Evolutionary conservation across 2,113 vertebrate genomes (phyloP), one percentile per base, ranked within the genome.

Genomic region (Callospermophilus lateralis): DNA sequence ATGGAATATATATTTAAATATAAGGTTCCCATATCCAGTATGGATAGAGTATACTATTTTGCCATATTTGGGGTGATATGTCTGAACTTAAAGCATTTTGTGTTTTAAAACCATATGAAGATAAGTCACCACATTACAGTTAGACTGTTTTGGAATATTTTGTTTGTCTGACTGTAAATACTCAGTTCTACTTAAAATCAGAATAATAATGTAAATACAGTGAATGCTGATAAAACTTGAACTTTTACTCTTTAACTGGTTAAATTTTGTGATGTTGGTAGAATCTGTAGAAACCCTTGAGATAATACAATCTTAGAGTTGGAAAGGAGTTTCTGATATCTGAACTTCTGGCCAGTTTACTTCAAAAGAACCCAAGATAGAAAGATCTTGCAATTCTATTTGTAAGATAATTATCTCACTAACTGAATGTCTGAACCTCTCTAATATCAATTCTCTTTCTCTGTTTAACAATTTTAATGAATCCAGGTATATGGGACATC

Each of bases 11-110:
- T 12, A 48, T 73, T 88, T 45, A 94, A 78, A 65, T 39, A 39
- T 89, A 78, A 79, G 72, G 3, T 34, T 61, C 79, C 88, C 12
- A 48, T 70, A 63, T 51, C 34, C 65, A 95, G 2, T 84, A 12
- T 77, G 83, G 34, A 51, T 45, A 37, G 78, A 88, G 12, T 77
- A 53, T 30, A 65, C 30, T 84, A 51, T 17, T 88, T 73, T 80
- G 24, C 28, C 65, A 84, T 34, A 65, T 51, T 85, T 90, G 84
- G 55, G 37, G 0, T 91, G 63, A 45, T 61, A 8, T 67, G 8
- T 89, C 20, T 63, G 51, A 78, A 79, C 34, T 79, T 95, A 79
- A 85, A 78, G 34, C 53, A 86, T 91, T 80, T 77, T 94, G 78
- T 65, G 17, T 72, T 85, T 89, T 85, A 86, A 61, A 61, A 68